Percentiles rank a stretch among this genome's conserved stretches.
Conservation (phyloP, 1,140 invertebrate species). For the Aricia agestis region DNA sequence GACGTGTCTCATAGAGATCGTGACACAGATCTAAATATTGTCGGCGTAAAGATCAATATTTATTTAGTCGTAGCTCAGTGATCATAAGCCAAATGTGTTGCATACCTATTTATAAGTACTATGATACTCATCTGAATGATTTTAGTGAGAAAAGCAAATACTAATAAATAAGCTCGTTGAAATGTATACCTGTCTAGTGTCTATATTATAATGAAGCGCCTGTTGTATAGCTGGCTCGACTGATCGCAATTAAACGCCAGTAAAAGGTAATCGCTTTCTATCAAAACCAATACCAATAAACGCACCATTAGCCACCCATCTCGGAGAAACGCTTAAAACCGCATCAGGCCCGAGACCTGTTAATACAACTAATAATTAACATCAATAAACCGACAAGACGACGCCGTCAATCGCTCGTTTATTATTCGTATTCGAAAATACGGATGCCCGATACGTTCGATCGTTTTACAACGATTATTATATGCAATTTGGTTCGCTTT, state of each 20-base stretch:
- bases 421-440: conserved; percentile 41
- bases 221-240: not conserved
- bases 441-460: conserved; percentile 36
- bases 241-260: conserved; percentile 23
- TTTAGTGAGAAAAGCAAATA: too few species aligned
- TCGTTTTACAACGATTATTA: conserved; percentile 35
- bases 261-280: conserved; percentile 36
- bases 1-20: not conserved
- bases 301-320: conserved; percentile 52
- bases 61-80: not conserved
- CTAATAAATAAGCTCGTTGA: not conserved
- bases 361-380: conserved; percentile 62
- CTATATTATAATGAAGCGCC: not conserved
- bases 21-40: not conserved
- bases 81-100: not conserved
- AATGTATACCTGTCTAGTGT: not conserved
- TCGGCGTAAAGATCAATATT: conserved; percentile 1
- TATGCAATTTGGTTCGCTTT: conserved; percentile 22
- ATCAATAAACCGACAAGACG: conserved; percentile 52
- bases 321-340: conserved; percentile 40
- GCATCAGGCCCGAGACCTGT: conserved; percentile 36
- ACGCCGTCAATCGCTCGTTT: conserved; percentile 35
- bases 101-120: not conserved
- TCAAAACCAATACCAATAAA: conserved; percentile 54
- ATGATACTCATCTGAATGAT: not conserved